Conservation (phyloP, 2,888 invertebrate genomes). For the Parnassius smintheus region DNA sequence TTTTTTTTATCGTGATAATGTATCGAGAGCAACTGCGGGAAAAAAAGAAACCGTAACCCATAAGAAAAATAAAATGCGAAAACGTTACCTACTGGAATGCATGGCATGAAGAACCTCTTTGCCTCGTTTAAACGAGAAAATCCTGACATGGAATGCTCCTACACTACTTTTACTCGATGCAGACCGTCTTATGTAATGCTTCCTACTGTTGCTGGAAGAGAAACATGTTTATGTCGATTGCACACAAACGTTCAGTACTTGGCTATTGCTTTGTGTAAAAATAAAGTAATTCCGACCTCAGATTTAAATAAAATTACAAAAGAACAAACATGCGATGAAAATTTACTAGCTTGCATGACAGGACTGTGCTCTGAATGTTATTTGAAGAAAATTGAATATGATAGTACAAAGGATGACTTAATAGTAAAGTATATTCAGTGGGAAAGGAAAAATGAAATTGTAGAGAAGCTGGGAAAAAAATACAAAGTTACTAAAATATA, state of each 20-base stretch:
- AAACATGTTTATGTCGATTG: slow-evolving; percentile 8
- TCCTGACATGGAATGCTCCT: slow-evolving; percentile 3
- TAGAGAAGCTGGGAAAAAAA: neutral
- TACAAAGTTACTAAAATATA: neutral
- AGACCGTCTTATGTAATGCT: slow-evolving; percentile 1
- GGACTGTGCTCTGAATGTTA: too few species aligned
- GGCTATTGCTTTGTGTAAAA: neutral
- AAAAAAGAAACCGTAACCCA: slow-evolving; percentile 8
- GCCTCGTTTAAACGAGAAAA: slow-evolving; percentile 9
- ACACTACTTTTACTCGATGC: slow-evolving; percentile 9
- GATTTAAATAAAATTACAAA: neutral
- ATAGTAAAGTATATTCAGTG: too few species aligned
- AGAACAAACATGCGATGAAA: too few species aligned
- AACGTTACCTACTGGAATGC: too few species aligned
- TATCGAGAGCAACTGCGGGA: neutral
- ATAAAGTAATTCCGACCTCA: slow-evolving; percentile 9
- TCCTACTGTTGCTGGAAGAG: slow-evolving; percentile 5
- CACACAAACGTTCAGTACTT: neutral
- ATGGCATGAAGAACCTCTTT: too few species aligned
- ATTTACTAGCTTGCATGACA: too few species aligned
- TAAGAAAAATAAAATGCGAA: slow-evolving; percentile 13
- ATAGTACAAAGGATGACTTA: too few species aligned
- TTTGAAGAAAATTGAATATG: too few species aligned
- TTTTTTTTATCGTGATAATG: slow-evolving; percentile 1
- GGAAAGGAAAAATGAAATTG: too few species aligned